phyloP scores from a whole-genome alignment of 2,797 vertebrate genomes.

The Sebastes goodei region DNA sequence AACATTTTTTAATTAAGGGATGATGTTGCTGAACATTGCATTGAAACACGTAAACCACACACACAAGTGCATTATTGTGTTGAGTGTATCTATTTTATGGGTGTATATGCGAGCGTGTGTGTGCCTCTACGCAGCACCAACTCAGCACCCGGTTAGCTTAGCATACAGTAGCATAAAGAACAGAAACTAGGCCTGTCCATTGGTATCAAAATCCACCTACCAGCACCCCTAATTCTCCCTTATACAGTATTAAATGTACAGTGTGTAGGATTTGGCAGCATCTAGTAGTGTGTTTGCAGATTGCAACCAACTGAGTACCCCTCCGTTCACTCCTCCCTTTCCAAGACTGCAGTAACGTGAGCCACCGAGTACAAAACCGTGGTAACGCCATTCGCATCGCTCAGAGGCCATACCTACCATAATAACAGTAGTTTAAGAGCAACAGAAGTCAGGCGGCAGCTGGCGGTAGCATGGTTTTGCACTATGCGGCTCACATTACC shows the following conservation, averaged over 20 bases:
- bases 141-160: neutral
- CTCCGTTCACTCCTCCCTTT: too few relatives aligned
- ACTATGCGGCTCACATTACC: too few relatives aligned
- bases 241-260: neutral
- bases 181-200: too few relatives aligned
- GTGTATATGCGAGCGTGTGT: neutral
- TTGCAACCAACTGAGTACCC: too few relatives aligned
- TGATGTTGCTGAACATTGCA: neutral
- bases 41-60: neutral
- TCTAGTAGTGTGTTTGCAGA: accelerated
- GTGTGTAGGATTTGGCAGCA: too few relatives aligned
- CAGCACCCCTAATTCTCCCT: neutral
- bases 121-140: too few relatives aligned
- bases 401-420: too few relatives aligned
- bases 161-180: neutral
- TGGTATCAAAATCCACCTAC: neutral
- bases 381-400: too few relatives aligned
- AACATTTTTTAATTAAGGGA: too few relatives aligned
- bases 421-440: too few relatives aligned
- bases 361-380: accelerated
- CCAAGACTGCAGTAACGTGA: too few relatives aligned
- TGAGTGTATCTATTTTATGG: neutral
- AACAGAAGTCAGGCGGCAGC: too few relatives aligned
- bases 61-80: neutral
- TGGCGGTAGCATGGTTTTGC: accelerated